Evolutionary conservation across 1,140 invertebrate genomes (phyloP).

Genomic region (Semibalanus balanoides): DNA sequence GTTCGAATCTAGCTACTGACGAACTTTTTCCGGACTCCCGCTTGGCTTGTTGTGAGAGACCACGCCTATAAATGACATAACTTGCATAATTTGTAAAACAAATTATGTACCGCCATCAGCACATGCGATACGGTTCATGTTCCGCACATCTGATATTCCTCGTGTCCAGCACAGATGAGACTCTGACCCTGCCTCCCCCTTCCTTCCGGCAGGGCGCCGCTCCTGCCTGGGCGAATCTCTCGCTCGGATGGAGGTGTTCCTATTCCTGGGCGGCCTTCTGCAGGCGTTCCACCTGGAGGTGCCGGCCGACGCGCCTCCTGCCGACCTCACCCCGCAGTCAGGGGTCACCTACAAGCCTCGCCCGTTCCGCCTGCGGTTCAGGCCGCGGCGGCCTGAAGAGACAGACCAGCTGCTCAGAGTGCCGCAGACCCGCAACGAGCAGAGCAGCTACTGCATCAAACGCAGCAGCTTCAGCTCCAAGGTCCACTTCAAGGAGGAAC

Average conservation of each 20-base stretch:
- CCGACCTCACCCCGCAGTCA: not conserved
- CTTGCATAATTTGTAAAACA: no score
- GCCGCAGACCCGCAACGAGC: not conserved
- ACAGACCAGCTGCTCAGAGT: not conserved
- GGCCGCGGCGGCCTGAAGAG: no score
- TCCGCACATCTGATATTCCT: no score
- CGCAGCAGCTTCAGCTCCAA: not conserved
- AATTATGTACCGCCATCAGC: no score
- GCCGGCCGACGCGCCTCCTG: not conserved
- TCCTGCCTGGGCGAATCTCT: constrained; percentile 3
- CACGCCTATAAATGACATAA: no score
- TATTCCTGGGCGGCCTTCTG: not conserved
- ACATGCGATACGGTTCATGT: no score
- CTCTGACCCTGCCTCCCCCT: no score
- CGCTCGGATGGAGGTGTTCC: not conserved
- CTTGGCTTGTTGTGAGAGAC: constrained; percentile 7
- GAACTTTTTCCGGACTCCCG: no score
- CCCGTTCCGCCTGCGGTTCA: not conserved
- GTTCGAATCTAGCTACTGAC: no score
- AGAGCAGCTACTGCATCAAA: not conserved
- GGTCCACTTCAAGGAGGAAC: not conserved
- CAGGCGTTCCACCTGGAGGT: not conserved
- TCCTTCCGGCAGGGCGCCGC: not conserved
- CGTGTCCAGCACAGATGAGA: no score
- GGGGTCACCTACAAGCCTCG: not conserved